phyloP scores from a whole-genome alignment of 2,888 invertebrate species.

The Drosophila neotestacea region DNA sequence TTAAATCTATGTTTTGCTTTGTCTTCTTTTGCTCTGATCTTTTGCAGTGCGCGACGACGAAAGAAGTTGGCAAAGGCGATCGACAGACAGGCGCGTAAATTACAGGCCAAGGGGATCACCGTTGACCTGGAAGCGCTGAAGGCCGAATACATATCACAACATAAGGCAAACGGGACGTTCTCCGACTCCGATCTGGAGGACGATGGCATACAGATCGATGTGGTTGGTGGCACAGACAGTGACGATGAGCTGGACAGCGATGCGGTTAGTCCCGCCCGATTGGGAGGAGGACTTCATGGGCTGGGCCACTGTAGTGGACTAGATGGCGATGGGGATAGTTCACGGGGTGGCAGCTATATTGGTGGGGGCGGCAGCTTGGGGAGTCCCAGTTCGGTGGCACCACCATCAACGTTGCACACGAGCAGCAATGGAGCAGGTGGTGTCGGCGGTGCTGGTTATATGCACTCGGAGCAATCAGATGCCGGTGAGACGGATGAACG shows the following conservation, averaged over 20 bases:
- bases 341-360: conserved; percentile 70
- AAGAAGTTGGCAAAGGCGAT: conserved; percentile 96
- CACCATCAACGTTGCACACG: conserved; percentile 42
- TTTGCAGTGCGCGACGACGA: conserved; percentile 91
- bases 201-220: conserved; percentile 92
- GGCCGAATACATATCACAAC: conserved; percentile 93
- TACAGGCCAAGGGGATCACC: conserved; percentile 95
- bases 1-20: neutral
- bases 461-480: conserved; percentile 59
- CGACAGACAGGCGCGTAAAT: conserved; percentile 95
- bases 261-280: conserved; percentile 84
- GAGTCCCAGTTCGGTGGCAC: conserved; percentile 66
- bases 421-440: conserved; percentile 51
- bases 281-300: conserved; percentile 56
- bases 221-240: conserved; percentile 92
- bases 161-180: conserved; percentile 87
- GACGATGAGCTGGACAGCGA: conserved; percentile 87
- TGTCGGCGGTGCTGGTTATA: conserved; percentile 24
- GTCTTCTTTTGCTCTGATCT: neutral
- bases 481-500: conserved; percentile 62
- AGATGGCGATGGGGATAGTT: conserved; percentile 67
- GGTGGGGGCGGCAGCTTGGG: conserved; percentile 71
- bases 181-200: conserved; percentile 89
- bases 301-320: conserved; percentile 51
- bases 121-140: conserved; percentile 94